Base-by-base conservation (phyloP, 2,113 vertebrate genomes). In the Meles meles region DNA sequence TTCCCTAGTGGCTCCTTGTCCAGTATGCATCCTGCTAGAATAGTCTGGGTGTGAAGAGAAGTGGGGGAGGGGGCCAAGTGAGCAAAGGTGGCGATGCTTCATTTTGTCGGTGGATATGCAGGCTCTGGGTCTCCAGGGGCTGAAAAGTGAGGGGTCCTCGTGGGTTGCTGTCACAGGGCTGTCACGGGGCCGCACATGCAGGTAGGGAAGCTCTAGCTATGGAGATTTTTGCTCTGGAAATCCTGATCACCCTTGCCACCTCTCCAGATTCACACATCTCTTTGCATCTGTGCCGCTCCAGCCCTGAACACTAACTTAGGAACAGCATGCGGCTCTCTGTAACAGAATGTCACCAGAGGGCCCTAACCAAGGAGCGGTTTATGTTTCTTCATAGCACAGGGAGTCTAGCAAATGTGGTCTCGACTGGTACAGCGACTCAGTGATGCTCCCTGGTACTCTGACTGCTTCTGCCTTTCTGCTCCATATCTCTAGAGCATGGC, bases 221-320 rank as follows among this genome's bases (percentile, higher is more conserved):
- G 72, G 72, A 27, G 72, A 74, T 74, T 74, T 11, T 4, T 23
- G 23, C 12, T 25, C 72, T 27, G 72, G 72, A 74, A 27, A 74
- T 74, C 6, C 6, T 20, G 0, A 21, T 72, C 31, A 1, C 6
- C 31, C 0, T 6, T 27, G 31, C 39, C 44, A 9, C 42, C 69
- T 37, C 27, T 25, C 27, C 9, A 12, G 39, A 8, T 4, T 20
- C 11, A 2, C 31, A 23, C 11, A 3, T 34, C 27, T 55, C 18
- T 20, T 52, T 13, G 9, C 44, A 37, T 57, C 67, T 77, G 72
- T 31, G 65, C 52, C 6, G 2, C 52, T 55, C 18, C 17, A 7
- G 27, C 18, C 5, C 37, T 3, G 1, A 9, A 39, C 31, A 3
- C 17, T 10, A 44, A 80, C 18, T 69, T 0, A 25, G 61, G 76